Evolutionary conservation across 2,113 vertebrate species (phyloP), one percentile per base, ranked within the genome.

Genomic region (Forbesichthys agassizii): DNA sequence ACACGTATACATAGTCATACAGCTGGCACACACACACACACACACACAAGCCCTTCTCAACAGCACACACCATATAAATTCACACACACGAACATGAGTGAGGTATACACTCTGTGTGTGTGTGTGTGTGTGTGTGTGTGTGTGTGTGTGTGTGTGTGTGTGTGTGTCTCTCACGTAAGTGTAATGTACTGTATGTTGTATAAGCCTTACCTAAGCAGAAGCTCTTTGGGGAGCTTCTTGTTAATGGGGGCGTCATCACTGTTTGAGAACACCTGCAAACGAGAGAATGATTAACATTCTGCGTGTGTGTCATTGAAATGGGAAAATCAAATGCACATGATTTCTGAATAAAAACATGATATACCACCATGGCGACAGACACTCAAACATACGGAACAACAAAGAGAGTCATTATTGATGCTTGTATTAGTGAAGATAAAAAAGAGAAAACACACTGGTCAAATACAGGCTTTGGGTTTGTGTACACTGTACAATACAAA

Each of bases 221-320:
- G 96, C 89, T 98, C 96, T 94, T 98, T 98, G 73, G 96, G 96
- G 79, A 98, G 93, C 89, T 98, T 98, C 92, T 96, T 98, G 91
- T 98, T 98, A 90, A 98, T 98, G 80, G 94, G 94, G 71, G 95
- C 96, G 91, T 98, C 96, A 92, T 98, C 96, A 63, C 87, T 97
- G 93, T 89, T 97, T 91, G 94, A 96, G 93, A 98, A 96, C 89
- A 96, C 95, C 96, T 98, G 87, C 58, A 49, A 54, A 81, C 59
- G 75, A 86, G 59, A 79, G 11, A 72, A 78, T 77, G 10, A 81
- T 61, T 18, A 66, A 70, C 8, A 67, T 59, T 36, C 5, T 33
- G 20, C 36, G 9, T 9, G 6, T 11, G 18, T 59, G 11, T 59
- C 20, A 7, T 9, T 27, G 52, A 56, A 14, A 14, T 64, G 69